Evolutionary conservation across 2,888 invertebrate species (phyloP), one percentile per base, ranked within the genome.

Genomic region (Kuschelorhynchus macadamiae): DNA sequence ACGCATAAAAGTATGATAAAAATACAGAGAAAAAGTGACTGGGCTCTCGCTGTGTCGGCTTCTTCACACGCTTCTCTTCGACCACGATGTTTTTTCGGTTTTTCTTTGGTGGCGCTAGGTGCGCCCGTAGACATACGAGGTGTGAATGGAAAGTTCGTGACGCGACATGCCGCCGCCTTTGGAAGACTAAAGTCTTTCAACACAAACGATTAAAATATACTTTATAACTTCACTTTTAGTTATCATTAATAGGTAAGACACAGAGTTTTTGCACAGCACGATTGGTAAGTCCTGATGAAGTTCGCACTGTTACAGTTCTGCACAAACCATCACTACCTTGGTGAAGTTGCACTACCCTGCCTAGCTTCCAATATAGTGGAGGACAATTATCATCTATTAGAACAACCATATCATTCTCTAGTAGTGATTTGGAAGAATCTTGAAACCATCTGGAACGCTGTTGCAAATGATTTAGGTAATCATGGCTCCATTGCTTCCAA

Each of bases 181-280:
- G 36, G 11, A 36, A 36, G 36, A 36, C 36, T 36, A 36, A 36
- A 36, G 36, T 36, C 36, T 36, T 36, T 36, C 36, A 36, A 36
- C 11, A 12, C n/a, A n/a, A n/a, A n/a, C n/a, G n/a, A n/a, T n/a
- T n/a, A n/a, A n/a, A n/a, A n/a, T n/a, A n/a, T n/a, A n/a, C n/a
- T n/a, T n/a, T n/a, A 36, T 9, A 7, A 9, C 3, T 12, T 36
- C 36, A 36, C 36, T 36, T 36, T 11, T 36, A 12, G 11, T 9
- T 36, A n/a, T 36, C 36, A 4, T 2, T 7, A 36, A n/a, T 12
- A 36, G 36, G 36, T 36, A 36, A 36, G 11, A 36, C 11, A 36
- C 36, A 36, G 11, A 36, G 36, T 36, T 36, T 36, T 36, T 36
- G 36, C 3, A 36, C 36, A 36, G 36, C 36, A 12, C 36, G 36